These are phyloP conservation scores for Eunapius fragilis DNA, from an alignment of 37 sponge, comb jelly and placozoan genomes.

Conservation along the genomic window DNA sequence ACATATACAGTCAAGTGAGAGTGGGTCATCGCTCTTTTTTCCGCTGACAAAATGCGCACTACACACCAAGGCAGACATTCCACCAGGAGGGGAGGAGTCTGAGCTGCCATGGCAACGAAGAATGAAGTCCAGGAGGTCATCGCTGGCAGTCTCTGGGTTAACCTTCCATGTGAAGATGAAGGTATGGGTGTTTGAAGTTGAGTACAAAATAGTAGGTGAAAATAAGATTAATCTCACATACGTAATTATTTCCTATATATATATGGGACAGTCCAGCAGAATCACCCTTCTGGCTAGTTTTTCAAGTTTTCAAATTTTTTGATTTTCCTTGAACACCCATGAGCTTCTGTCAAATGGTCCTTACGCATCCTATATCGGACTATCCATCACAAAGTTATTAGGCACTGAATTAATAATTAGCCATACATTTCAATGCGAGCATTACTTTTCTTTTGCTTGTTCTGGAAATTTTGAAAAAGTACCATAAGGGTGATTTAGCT, in stretches of 20 bases:
- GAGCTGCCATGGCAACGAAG: neutral
- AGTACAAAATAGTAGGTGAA: neutral
- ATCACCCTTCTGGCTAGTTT: too few species aligned
- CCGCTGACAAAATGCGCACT: constrained; percentile 57
- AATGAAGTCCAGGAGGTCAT: neutral
- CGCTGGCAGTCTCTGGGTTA: neutral
- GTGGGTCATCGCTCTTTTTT: constrained; percentile 53
- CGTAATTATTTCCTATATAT: neutral
- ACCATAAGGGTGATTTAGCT: too few species aligned
- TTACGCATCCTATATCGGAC: too few species aligned
- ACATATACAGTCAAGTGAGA: constrained; percentile 63
- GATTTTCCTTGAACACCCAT: too few species aligned
- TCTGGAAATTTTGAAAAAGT: too few species aligned
- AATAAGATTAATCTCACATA: neutral
- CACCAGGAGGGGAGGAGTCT: neutral
- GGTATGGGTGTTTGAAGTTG: neutral
- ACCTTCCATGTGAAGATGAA: neutral
- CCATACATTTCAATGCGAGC: too few species aligned
- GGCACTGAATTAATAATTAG: too few species aligned
- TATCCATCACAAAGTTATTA: too few species aligned
- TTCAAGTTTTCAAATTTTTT: too few species aligned
- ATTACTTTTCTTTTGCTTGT: too few species aligned
- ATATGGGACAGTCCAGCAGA: too few species aligned
- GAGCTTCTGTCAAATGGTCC: too few species aligned
- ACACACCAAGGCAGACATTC: constrained; percentile 3